Conservation (phyloP, 1,140 invertebrate species). For the Pentalonia nigronervosa region DNA sequence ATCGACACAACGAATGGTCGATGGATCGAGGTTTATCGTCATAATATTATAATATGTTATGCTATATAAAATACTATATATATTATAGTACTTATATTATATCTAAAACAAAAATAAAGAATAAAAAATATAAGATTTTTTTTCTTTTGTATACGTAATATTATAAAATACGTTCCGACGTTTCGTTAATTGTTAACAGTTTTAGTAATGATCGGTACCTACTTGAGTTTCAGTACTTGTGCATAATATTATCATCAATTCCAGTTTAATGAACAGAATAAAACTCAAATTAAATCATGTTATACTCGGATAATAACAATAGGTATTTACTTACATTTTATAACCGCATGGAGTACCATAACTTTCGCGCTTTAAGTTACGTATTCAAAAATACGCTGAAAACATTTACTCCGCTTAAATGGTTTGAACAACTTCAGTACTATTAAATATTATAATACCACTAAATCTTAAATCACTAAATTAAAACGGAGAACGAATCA, state of each 20-base stretch:
- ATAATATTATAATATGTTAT: not conserved
- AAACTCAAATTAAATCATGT: not conserved
- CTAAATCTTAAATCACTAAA: too few relatives aligned
- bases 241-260: slow-evolving; percentile 6
- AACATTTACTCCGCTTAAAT: not conserved
- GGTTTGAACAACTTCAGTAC: not conserved
- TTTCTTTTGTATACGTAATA: too few relatives aligned
- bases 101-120: not conserved
- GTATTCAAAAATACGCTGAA: not conserved
- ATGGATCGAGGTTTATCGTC: not conserved
- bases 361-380: not conserved
- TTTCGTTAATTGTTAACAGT: not conserved
- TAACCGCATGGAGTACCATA: not conserved
- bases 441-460: not conserved
- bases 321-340: not conserved
- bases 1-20: not conserved
- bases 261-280: not conserved
- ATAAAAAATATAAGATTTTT: not conserved
- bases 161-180: not conserved
- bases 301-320: not conserved
- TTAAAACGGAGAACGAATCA: not conserved
- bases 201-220: not conserved
- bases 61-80: not conserved
- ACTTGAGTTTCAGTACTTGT: not conserved
- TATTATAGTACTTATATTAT: not conserved